These are phyloP conservation scores for Drosophila pegasa DNA, from an alignment of 2,888 invertebrate species.

Conservation along the genomic window DNA sequence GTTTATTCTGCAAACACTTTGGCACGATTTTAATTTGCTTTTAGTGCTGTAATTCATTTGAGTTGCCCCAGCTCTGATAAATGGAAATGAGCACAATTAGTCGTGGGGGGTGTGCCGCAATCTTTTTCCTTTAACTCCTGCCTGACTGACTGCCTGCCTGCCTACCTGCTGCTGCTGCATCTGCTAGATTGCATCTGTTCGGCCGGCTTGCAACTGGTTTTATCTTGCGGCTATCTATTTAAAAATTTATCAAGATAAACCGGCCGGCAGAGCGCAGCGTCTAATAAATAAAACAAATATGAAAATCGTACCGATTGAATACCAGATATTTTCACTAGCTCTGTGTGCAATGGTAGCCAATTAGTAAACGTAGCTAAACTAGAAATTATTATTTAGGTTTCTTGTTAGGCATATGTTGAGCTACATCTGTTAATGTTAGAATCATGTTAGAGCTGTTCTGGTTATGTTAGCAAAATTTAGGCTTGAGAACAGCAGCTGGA, in stretches of 20 bases:
- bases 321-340: constrained; percentile 24
- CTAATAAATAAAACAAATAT: constrained; percentile 38
- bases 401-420: background rate
- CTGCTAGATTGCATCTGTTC: constrained; percentile 38
- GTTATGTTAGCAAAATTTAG: background rate
- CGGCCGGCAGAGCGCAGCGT: constrained; percentile 29
- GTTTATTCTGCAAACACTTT: constrained; percentile 62
- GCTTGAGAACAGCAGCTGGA: background rate
- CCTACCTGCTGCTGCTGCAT: background rate
- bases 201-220: constrained; percentile 41
- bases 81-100: constrained; percentile 77
- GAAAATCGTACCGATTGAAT: constrained; percentile 33
- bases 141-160: background rate
- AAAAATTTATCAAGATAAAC: constrained; percentile 50
- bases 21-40: constrained; percentile 74
- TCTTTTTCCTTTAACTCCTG: constrained; percentile 1
- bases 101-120: constrained; percentile 71
- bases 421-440: background rate
- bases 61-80: constrained; percentile 60
- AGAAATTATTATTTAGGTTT: constrained; percentile 8
- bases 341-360: constrained; percentile 8
- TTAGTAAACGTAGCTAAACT: constrained; percentile 18
- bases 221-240: constrained; percentile 43
- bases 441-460: background rate
- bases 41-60: constrained; percentile 65